Conservation (phyloP, 2,888 invertebrate species). For the Apodemia hepburni region DNA sequence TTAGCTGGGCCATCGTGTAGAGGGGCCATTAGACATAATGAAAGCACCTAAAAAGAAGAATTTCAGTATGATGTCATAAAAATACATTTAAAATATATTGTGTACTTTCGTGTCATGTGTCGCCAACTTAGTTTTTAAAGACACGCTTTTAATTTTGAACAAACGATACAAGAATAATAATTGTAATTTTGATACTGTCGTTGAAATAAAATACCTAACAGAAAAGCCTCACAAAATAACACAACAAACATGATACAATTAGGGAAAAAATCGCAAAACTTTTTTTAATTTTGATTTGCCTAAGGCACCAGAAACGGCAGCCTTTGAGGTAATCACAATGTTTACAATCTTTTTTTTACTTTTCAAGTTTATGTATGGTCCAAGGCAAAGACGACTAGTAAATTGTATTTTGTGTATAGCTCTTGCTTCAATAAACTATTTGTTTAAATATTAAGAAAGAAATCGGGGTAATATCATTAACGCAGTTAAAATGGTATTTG, state of each 20-base stretch:
- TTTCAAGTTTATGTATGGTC: conserved; percentile 39
- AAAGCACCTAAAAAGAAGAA: no score
- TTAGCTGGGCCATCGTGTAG: no score
- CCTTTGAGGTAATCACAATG: conserved; percentile 44
- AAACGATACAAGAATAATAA: neutral
- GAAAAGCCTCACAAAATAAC: neutral
- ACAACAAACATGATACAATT: conserved; percentile 17
- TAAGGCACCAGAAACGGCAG: conserved; percentile 57
- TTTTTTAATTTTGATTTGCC: conserved; percentile 74
- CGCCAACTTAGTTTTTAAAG: neutral
- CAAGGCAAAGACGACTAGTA: conserved; percentile 34
- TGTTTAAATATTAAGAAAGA: no score
- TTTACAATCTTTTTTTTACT: conserved; percentile 50
- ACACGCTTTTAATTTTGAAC: neutral
- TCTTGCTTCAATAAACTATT: neutral
- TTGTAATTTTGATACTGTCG: neutral
- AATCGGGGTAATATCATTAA: no score
- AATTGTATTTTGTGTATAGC: conserved; percentile 8
- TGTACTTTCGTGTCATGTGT: no score
- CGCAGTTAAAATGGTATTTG: no score
- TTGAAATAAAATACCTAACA: neutral
- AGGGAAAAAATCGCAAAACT: conserved; percentile 56
- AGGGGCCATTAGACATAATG: no score
- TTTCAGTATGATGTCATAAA: no score
- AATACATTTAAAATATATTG: no score